Conservation (phyloP, 2,888 invertebrate genomes). For the Melitaea athalia region DNA sequence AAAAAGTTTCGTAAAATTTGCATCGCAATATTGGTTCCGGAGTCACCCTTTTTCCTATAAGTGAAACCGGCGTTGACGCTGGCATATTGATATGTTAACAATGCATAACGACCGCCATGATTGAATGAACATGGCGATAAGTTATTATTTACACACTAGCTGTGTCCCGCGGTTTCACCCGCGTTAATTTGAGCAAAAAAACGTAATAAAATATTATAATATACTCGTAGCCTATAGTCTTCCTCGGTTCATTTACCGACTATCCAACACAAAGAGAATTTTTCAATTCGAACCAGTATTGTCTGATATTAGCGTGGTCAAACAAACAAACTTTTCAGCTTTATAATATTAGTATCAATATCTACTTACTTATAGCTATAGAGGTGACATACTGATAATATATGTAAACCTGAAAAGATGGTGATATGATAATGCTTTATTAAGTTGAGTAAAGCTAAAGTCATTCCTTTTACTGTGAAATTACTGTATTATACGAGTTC, state of each 20-base stretch:
- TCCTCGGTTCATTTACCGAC: too few species aligned
- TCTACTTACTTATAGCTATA: neutral
- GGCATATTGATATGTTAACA: constrained; percentile 23
- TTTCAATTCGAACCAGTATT: too few species aligned
- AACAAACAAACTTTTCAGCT: too few species aligned
- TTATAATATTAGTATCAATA: neutral
- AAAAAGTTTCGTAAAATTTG: neutral
- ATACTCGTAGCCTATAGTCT: too few species aligned
- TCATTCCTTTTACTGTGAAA: too few species aligned
- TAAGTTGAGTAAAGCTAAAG: neutral
- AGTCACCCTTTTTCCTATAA: neutral
- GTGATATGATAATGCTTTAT: neutral
- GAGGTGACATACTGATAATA: constrained; percentile 4
- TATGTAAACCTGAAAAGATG: neutral
- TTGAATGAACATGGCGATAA: constrained; percentile 30
- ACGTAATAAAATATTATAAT: too few species aligned
- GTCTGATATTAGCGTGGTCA: too few species aligned
- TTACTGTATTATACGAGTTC: too few species aligned
- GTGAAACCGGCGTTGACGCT: neutral
- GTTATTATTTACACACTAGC: constrained; percentile 21
- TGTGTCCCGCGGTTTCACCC: too few species aligned
- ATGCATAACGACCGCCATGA: constrained; percentile 24
- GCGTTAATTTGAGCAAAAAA: too few species aligned
- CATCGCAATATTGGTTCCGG: neutral
- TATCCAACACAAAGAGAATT: too few species aligned